Conservation (phyloP, 1,140 invertebrate genomes). For the Neoseiulus cucumeris region DNA sequence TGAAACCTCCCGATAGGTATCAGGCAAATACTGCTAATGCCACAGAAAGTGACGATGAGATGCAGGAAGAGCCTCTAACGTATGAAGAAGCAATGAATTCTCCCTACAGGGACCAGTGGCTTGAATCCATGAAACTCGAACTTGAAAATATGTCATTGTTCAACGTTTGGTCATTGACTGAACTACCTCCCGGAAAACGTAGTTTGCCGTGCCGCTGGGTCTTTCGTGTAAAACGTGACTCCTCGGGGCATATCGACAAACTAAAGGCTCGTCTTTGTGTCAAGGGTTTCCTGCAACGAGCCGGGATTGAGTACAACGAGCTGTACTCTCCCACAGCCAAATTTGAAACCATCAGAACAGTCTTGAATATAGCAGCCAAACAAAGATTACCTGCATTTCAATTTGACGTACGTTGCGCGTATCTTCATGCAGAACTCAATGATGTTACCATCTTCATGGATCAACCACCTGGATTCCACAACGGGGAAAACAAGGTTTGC, state of each 20-base stretch:
- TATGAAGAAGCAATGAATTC: no score
- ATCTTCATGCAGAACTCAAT: slow-evolving; percentile 14
- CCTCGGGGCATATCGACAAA: no score
- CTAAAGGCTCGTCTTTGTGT: no score
- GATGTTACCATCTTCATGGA: slow-evolving; percentile 15
- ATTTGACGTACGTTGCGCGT: not conserved
- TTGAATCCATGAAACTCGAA: not conserved
- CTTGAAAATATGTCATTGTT: not conserved
- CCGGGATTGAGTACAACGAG: slow-evolving; percentile 25
- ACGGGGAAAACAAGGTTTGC: slow-evolving; percentile 5
- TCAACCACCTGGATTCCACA: slow-evolving; percentile 12
- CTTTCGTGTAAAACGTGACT: not conserved
- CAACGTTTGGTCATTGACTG: not conserved
- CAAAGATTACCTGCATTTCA: not conserved
- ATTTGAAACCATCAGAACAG: not conserved
- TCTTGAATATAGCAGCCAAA: not conserved
- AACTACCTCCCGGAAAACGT: not conserved
- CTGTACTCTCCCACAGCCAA: slow-evolving; percentile 24
- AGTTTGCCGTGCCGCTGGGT: not conserved
- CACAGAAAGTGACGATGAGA: no score
- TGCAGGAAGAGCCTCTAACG: no score
- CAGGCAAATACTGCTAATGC: no score
- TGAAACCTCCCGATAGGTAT: not conserved
- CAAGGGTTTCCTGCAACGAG: slow-evolving; percentile 24
- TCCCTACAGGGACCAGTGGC: not conserved